Evolutionary conservation across 1,140 invertebrate species (phyloP).

Genomic region (Pseudomyrmex dendroicus): DNA sequence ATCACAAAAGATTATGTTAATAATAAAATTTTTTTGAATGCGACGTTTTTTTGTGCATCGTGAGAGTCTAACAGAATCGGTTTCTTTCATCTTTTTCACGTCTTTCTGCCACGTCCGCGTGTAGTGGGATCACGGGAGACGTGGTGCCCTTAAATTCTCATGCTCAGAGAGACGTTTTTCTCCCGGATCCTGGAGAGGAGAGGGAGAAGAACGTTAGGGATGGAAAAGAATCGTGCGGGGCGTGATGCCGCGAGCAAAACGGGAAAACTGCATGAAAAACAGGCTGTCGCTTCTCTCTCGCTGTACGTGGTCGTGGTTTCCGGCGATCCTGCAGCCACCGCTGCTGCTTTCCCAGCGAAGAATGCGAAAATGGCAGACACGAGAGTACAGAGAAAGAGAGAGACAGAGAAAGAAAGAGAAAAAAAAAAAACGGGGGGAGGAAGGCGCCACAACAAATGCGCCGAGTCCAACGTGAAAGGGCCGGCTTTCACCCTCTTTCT

Average conservation of each 20-base stretch:
- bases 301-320: constrained; percentile 58
- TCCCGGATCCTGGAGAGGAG: neutral
- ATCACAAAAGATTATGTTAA: neutral
- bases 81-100: neutral
- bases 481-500: constrained; percentile 33
- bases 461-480: constrained; percentile 43
- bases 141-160: constrained; percentile 47
- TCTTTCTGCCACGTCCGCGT: constrained; percentile 2
- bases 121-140: constrained; percentile 17
- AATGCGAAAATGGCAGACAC: constrained; percentile 55
- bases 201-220: neutral
- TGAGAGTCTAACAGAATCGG: neutral
- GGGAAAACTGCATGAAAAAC: constrained; percentile 60
- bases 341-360: constrained; percentile 55
- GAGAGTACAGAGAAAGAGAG: constrained; percentile 10
- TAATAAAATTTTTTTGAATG: constrained; percentile 12
- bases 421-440: neutral
- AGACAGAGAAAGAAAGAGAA: neutral
- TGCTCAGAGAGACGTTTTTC: constrained; percentile 46
- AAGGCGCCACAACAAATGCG: constrained; percentile 52
- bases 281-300: constrained; percentile 57
- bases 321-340: constrained; percentile 45
- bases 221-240: constrained; percentile 41
- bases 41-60: neutral
- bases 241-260: constrained; percentile 48